Evolutionary conservation across 92 coral and sea anemone genomes (phyloP).

Genomic region (Metridium senile): DNA sequence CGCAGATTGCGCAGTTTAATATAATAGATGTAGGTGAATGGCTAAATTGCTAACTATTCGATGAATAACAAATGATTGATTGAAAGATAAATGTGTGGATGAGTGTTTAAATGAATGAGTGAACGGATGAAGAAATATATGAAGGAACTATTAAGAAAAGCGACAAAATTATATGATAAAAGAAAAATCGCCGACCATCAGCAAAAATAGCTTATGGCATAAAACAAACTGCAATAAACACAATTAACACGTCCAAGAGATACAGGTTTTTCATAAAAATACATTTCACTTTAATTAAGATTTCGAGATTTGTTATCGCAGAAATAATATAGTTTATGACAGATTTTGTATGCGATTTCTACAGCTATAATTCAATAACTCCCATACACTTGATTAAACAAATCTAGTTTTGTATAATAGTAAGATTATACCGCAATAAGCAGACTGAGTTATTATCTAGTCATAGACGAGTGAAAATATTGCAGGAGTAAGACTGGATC

Average conservation of each 20-base stretch:
- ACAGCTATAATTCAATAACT: neutral
- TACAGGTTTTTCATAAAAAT: neutral
- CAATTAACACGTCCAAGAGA: neutral
- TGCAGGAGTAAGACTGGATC: too few relatives aligned
- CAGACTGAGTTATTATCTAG: too few relatives aligned
- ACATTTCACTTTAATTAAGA: neutral
- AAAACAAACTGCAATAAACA: neutral
- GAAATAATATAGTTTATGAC: neutral
- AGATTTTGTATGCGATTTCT: neutral
- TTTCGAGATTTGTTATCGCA: neutral
- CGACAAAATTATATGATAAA: too few relatives aligned
- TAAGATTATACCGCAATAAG: neutral
- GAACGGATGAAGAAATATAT: neutral
- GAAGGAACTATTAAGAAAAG: neutral
- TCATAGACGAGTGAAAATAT: too few relatives aligned
- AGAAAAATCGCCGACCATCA: neutral
- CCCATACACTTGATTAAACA: neutral
- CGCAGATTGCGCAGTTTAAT: too few relatives aligned
- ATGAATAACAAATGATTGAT: too few relatives aligned
- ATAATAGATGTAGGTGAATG: too few relatives aligned
- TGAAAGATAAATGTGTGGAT: too few relatives aligned
- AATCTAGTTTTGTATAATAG: neutral
- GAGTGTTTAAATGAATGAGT: neutral
- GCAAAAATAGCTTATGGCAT: neutral
- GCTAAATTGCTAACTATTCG: too few relatives aligned